phyloP scores from a whole-genome alignment of 2,797 vertebrate species.

The Yasuhikotakia modesta region DNA sequence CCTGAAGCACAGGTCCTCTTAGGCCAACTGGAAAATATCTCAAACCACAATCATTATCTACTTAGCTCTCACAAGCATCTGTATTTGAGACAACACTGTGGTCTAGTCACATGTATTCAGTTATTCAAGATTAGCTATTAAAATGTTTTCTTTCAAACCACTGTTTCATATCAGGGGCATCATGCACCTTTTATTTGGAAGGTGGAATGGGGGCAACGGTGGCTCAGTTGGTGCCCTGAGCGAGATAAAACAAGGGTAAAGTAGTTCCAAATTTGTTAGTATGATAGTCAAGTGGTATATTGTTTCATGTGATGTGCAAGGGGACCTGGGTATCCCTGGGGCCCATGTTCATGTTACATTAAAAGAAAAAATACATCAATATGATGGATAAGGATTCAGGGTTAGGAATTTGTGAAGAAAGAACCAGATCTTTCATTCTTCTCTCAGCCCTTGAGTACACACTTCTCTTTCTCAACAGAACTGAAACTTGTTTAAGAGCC shows the following conservation, averaged over 20 bases:
- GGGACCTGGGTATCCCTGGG: not conserved
- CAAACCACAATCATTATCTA: constrained; percentile 14
- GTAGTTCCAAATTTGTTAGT: not conserved
- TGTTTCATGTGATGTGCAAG: too few relatives aligned
- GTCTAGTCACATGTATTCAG: not conserved
- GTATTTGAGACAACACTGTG: not conserved
- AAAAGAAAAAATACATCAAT: not conserved
- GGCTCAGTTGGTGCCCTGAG: not conserved
- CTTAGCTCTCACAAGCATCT: not conserved
- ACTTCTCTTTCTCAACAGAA: not conserved
- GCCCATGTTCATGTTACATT: too few relatives aligned
- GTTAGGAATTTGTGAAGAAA: not conserved
- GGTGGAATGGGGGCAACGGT: not conserved
- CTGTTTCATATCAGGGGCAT: not conserved
- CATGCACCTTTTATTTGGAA: not conserved
- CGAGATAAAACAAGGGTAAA: not conserved
- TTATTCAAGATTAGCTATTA: not conserved
- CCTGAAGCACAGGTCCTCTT: constrained; percentile 14
- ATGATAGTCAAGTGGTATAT: not conserved
- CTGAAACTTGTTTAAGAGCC: too few relatives aligned
- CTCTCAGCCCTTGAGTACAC: not conserved
- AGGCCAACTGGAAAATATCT: not conserved
- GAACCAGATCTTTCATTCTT: not conserved
- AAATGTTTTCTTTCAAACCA: not conserved
- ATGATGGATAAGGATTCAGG: not conserved